Conservation (phyloP, 2,113 vertebrate genomes). For the Guaruba guarouba region DNA sequence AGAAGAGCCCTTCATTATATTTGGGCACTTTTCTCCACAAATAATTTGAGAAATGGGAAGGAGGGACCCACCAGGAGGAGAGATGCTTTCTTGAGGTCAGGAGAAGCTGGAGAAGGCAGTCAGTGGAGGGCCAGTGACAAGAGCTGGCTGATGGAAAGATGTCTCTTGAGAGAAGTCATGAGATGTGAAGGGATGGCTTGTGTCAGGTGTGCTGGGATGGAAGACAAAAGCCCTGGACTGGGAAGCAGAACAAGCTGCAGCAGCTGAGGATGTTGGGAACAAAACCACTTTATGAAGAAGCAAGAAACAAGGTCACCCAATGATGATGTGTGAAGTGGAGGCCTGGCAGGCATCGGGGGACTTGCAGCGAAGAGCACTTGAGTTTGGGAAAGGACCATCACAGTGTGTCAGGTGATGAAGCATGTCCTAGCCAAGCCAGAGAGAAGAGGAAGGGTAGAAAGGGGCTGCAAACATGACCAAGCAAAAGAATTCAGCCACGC, state of each 20-base stretch:
- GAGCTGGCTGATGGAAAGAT: background rate
- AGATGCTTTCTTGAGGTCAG: background rate
- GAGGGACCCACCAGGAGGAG: background rate
- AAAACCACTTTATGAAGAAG: background rate
- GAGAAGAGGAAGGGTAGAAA: background rate
- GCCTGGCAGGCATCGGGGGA: background rate
- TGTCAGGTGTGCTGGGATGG: background rate
- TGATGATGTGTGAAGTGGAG: background rate
- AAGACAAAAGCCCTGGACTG: background rate
- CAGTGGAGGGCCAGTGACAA: background rate
- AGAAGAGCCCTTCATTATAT: background rate
- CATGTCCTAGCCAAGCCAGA: background rate
- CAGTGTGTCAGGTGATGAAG: background rate
- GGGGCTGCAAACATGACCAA: background rate
- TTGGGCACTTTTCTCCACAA: background rate
- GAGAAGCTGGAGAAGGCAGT: background rate
- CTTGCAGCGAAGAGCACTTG: rapidly evolving
- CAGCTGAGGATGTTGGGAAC: background rate
- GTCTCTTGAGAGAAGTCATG: background rate
- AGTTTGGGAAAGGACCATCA: background rate
- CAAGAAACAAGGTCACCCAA: background rate
- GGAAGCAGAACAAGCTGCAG: background rate
- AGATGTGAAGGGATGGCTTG: background rate
- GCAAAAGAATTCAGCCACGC: background rate
- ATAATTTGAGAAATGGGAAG: background rate